phyloP scores from a whole-genome alignment of 2,797 vertebrate genomes.

The Cossypha dichroa region DNA sequence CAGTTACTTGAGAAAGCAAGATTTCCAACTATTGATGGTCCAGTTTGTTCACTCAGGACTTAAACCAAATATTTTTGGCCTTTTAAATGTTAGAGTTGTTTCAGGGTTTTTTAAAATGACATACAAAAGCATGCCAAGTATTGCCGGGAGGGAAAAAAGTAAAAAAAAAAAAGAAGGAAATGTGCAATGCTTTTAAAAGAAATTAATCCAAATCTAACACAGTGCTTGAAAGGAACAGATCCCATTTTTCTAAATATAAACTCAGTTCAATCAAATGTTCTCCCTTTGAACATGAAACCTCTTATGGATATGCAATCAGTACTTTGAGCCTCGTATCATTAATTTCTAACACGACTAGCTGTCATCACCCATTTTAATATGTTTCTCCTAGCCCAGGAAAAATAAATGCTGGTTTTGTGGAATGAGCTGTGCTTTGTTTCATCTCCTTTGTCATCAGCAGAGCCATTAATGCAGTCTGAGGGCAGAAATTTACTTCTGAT shows the following conservation, averaged over 20 bases:
- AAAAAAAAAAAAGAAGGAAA: not conserved
- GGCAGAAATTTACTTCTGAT: slow-evolving; percentile 19
- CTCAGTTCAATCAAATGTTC: slow-evolving; percentile 7
- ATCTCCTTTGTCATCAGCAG: not conserved
- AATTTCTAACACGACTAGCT: slow-evolving; percentile 37
- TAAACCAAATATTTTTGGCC: not conserved
- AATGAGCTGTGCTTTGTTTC: slow-evolving; percentile 39
- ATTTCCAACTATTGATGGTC: not conserved
- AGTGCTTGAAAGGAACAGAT: not conserved
- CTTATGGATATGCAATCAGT: slow-evolving; percentile 33
- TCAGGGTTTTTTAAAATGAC: not conserved
- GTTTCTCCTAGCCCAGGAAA: slow-evolving; percentile 3
- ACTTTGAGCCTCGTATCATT: slow-evolving; percentile 24
- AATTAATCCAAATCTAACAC: not conserved
- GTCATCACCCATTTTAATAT: not conserved
- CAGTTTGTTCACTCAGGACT: not conserved
- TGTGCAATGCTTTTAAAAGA: not conserved
- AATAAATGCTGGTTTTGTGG: slow-evolving; percentile 1
- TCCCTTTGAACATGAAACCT: slow-evolving; percentile 30
- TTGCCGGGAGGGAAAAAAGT: not conserved
- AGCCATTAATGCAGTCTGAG: slow-evolving; percentile 19
- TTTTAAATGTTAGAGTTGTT: not conserved
- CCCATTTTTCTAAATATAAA: slow-evolving; percentile 12
- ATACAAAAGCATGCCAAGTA: not conserved
- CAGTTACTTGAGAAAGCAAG: not conserved